phyloP scores from a whole-genome alignment of 2,888 invertebrate genomes.

The Buathra laborator region DNA sequence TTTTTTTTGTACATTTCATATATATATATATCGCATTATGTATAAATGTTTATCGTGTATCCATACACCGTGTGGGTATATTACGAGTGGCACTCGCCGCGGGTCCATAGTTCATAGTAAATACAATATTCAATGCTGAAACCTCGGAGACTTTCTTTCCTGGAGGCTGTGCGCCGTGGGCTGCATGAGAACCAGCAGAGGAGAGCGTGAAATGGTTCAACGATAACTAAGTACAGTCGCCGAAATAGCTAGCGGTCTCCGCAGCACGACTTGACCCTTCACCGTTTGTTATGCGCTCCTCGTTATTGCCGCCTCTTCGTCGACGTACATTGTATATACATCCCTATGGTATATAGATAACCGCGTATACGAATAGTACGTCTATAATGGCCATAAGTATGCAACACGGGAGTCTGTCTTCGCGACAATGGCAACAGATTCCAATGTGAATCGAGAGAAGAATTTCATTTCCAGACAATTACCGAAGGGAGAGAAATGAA shows the following conservation, averaged over 20 bases:
- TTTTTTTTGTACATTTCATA: not conserved
- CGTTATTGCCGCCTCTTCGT: conserved; percentile 57
- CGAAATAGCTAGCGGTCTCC: conserved; percentile 52
- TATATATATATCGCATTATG: not conserved
- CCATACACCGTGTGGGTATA: conserved; percentile 2
- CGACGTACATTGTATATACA: conserved; percentile 23
- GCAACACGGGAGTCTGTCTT: conserved; percentile 22
- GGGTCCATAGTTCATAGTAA: conserved; percentile 23
- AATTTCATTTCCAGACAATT: conserved; percentile 51
- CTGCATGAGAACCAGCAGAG: conserved; percentile 18
- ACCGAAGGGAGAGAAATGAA: not conserved
- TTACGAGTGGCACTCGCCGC: not conserved
- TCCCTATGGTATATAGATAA: not conserved
- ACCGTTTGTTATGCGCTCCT: conserved; percentile 67
- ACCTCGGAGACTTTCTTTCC: conserved; percentile 35
- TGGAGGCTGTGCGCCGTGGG: conserved; percentile 3
- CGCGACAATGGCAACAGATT: conserved; percentile 59
- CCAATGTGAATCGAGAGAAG: conserved; percentile 50
- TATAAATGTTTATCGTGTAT: conserved; percentile 4
- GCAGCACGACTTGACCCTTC: conserved; percentile 62
- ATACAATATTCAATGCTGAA: conserved; percentile 10
- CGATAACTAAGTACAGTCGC: conserved; percentile 34
- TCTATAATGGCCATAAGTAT: conserved; percentile 42
- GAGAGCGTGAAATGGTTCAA: conserved; percentile 45
- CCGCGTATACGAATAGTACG: conserved; percentile 35